These are phyloP conservation scores for Globodera rostochiensis DNA, from an alignment of 1,140 invertebrate species.

Conservation along the genomic window DNA sequence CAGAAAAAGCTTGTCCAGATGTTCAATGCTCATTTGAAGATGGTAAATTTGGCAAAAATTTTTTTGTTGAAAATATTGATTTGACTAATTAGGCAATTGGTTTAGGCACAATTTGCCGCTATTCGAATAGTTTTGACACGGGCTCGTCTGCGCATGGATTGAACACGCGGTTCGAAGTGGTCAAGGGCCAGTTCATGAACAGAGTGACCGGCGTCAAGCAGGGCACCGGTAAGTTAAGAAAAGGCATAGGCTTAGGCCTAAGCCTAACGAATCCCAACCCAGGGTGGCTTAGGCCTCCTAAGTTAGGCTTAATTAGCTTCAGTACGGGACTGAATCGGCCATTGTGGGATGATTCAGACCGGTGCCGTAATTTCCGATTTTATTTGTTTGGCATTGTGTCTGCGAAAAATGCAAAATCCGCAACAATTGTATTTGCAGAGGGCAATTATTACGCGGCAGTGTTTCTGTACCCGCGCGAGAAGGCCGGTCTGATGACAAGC, in stretches of 20 bases:
- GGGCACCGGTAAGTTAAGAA: constrained; percentile 57
- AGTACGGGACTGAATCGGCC: too few species aligned
- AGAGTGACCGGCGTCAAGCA: constrained; percentile 62
- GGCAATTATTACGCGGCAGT: constrained; percentile 64
- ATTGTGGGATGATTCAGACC: too few species aligned
- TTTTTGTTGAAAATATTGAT: background rate
- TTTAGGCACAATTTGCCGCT: constrained; percentile 56
- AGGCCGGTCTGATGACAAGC: constrained; percentile 57
- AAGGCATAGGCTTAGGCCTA: too few species aligned
- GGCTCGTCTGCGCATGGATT: constrained; percentile 57
- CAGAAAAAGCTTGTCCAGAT: constrained; percentile 40
- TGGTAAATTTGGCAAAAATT: constrained; percentile 24
- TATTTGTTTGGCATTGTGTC: background rate
- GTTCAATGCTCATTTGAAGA: constrained; percentile 63
- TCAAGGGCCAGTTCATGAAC: constrained; percentile 65
- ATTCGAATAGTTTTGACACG: constrained; percentile 58
- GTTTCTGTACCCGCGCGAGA: constrained; percentile 62
- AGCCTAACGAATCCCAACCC: too few species aligned
- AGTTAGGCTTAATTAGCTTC: too few species aligned
- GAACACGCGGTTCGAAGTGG: constrained; percentile 63
- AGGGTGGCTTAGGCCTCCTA: too few species aligned
- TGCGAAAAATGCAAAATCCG: constrained; percentile 27
- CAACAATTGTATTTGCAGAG: constrained; percentile 43
- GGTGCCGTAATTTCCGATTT: too few species aligned
- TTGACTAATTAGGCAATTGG: constrained; percentile 6